Evolutionary conservation across 1,140 invertebrate species (phyloP), one percentile per base, ranked within the genome.

Genomic region (Carposina sasakii): DNA sequence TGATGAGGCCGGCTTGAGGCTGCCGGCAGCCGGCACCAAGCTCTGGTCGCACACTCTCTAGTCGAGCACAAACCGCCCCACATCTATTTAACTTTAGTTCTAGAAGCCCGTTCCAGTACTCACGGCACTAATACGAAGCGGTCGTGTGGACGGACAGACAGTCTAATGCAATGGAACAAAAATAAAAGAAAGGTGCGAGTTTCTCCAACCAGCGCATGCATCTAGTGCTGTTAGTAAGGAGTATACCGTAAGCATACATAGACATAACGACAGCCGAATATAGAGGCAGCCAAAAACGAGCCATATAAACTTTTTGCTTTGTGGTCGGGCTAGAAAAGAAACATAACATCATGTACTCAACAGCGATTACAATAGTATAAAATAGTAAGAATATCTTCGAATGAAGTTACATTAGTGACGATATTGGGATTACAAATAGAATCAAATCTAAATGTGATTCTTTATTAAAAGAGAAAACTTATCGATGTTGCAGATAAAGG

Each of bases 261-360:
- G 76, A 81, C 71, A 83, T 67, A 79, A 83, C 53, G 73, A 83
- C 74, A 83, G 74, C 72, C 76, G 77, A 62, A 83, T 66, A 78
- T 77, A 81, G 75, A 81, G 75, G 73, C 78, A 83, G 76, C 78
- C 78, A 78, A 83, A 76, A 75, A 83, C 77, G 77, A 83, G 79
- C 79, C 79, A 81, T 76, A 76, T 78, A 71, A 78, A 79, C 71
- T 78, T 78, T 83, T 83, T 81, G 79, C 73, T 71, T 77, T 83
- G 79, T 69, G 71, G 72, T 79, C 72, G 74, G 63, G 77, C 79
- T 81, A 83, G 76, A 83, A 81, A 63, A 78, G 66, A 73, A 71
- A 70, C 61, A 76, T 60, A 76, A 71, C 65, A 67, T 77, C 56
- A 76, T 76, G 65, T 75, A 75, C 63, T 75, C 53, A 67, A 76